Evolutionary conservation across 2,113 vertebrate species (phyloP).

Genomic region (Sylvia atricapilla): DNA sequence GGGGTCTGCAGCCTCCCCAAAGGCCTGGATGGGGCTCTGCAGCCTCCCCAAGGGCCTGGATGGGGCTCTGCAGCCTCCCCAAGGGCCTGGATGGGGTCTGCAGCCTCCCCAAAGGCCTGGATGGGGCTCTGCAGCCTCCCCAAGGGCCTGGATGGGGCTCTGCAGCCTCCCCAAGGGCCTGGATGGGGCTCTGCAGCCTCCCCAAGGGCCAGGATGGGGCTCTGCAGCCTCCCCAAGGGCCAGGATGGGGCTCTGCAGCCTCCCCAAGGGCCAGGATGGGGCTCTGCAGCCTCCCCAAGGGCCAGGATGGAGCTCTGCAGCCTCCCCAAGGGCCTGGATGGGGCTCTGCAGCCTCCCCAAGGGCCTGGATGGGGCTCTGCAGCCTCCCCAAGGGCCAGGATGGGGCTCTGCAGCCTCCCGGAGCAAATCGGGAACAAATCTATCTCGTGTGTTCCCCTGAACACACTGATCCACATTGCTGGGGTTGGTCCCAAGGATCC

Average conservation of each 20-base stretch:
- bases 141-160: too few species aligned
- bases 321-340: rapidly evolving
- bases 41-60: not conserved
- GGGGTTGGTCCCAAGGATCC: not conserved
- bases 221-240: too few species aligned
- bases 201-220: not conserved
- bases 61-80: too few species aligned
- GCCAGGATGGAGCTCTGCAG: too few species aligned
- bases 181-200: too few species aligned
- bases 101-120: rapidly evolving
- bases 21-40: too few species aligned
- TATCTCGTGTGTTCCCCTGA: rapidly evolving
- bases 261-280: rapidly evolving
- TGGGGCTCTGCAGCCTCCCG: not conserved
- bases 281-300: not conserved
- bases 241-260: too few species aligned
- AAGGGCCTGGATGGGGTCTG: not conserved
- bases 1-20: not conserved
- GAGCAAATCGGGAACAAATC: rapidly evolving
- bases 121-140: not conserved
- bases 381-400: too few species aligned
- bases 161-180: not conserved
- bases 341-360: not conserved
- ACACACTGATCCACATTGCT: rapidly evolving
- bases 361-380: too few species aligned